Conservation (phyloP, 2,888 invertebrate genomes). For the Dorcus parallelipipedus region DNA sequence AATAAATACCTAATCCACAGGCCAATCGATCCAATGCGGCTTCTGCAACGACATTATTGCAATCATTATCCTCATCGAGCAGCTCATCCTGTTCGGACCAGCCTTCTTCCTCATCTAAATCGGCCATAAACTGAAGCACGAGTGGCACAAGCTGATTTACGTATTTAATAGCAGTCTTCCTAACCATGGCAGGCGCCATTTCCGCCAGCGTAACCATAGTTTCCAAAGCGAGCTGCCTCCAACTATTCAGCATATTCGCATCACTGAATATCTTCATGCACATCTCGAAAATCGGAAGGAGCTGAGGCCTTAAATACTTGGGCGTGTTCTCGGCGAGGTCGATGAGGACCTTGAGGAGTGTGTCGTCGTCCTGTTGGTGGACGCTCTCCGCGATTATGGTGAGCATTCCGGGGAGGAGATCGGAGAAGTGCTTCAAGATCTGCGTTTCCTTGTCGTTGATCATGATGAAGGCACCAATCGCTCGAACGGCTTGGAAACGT, state of each 20-base stretch:
- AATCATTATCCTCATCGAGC: slow-evolving; percentile 90
- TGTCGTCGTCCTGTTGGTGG: slow-evolving; percentile 82
- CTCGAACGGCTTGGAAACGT: slow-evolving; percentile 78
- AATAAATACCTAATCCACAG: slow-evolving; percentile 81
- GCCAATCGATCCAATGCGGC: slow-evolving; percentile 94
- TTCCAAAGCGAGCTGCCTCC: slow-evolving; percentile 89
- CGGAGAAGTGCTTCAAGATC: slow-evolving; percentile 84
- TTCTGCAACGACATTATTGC: slow-evolving; percentile 93
- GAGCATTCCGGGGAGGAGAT: slow-evolving; percentile 76
- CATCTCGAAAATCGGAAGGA: slow-evolving; percentile 82
- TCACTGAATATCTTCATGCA: slow-evolving; percentile 81
- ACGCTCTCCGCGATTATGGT: slow-evolving; percentile 78
- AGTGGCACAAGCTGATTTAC: slow-evolving; percentile 77
- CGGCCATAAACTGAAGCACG: slow-evolving; percentile 91
- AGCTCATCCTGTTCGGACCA: slow-evolving; percentile 87
- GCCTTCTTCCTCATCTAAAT: slow-evolving; percentile 86
- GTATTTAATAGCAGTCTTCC: slow-evolving; percentile 85
- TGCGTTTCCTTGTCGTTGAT: slow-evolving; percentile 92
- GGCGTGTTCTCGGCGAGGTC: slow-evolving; percentile 92
- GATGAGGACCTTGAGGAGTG: slow-evolving; percentile 87
- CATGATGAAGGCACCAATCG: slow-evolving; percentile 83
- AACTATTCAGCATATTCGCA: slow-evolving; percentile 70
- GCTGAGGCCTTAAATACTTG: slow-evolving; percentile 84
- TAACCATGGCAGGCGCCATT: slow-evolving; percentile 93
- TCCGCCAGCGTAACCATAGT: slow-evolving; percentile 81